Percentiles rank a stretch among this genome's conserved stretches.
phyloP scores from a whole-genome alignment of 2,113 vertebrate genomes.

The Oxyruncus cristatus region DNA sequence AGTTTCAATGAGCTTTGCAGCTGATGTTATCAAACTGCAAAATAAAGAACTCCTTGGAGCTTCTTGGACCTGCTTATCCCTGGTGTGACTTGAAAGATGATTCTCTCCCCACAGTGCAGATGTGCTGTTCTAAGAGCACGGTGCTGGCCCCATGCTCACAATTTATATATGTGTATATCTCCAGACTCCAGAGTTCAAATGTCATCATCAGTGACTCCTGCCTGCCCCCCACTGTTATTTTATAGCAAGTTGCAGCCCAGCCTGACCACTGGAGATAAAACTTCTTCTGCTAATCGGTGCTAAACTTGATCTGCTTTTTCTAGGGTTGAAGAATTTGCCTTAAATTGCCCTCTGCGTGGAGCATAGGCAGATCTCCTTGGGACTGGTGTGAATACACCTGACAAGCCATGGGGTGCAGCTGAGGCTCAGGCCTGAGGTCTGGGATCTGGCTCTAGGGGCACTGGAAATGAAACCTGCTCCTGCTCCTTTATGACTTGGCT shows the following conservation, averaged over 20 bases:
- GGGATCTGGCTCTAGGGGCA: neutral
- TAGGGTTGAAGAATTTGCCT: neutral
- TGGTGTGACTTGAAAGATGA: neutral
- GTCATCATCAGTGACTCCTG: neutral
- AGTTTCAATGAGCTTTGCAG: neutral
- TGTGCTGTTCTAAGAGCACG: neutral
- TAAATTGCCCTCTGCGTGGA: neutral
- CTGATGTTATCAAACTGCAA: neutral
- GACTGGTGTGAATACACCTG: neutral
- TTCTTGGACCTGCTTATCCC: fast-evolving
- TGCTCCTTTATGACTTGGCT: neutral
- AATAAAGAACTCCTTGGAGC: neutral
- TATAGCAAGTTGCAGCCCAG: neutral
- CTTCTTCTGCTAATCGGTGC: no score
- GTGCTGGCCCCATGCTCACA: neutral
- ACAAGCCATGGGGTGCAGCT: neutral
- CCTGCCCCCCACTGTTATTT: neutral
- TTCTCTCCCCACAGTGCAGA: neutral
- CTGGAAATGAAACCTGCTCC: no score
- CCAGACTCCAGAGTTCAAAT: neutral
- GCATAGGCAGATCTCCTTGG: neutral
- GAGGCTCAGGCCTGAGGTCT: neutral
- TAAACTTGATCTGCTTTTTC: neutral
- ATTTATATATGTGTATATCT: neutral
- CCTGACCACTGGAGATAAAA: neutral